Evolutionary conservation across 37 sponge, comb jelly and placozoan species (phyloP).

Genomic region (Dysidea cf. avara): DNA sequence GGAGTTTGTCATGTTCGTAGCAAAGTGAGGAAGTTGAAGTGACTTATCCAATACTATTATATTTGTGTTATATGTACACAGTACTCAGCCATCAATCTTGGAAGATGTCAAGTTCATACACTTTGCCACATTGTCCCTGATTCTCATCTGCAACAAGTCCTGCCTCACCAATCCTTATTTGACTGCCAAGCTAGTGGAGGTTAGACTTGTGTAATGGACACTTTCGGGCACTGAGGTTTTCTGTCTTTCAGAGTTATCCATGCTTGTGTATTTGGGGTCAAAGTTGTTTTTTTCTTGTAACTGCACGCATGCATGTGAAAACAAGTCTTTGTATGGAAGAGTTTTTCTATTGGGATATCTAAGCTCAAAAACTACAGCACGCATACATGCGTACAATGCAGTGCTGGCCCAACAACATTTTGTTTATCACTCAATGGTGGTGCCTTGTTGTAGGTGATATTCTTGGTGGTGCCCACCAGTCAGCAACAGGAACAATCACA

Average conservation of each 20-base stretch:
- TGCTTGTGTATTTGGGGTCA: no score
- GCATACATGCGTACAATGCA: no score
- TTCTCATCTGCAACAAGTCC: conserved; percentile 51
- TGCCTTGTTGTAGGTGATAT: conserved; percentile 45
- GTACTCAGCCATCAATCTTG: conserved; percentile 12
- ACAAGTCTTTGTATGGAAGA: no score
- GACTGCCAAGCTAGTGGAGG: conserved; percentile 86
- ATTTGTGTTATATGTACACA: background rate
- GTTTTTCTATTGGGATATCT: no score
- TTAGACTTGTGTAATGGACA: no score
- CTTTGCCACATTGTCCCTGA: conserved; percentile 48
- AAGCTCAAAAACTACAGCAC: no score
- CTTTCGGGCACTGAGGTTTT: no score
- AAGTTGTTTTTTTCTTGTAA: no score
- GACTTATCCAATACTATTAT: background rate
- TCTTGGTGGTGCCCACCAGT: conserved; percentile 56
- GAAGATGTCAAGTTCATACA: conserved; percentile 47
- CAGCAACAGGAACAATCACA: conserved; percentile 29
- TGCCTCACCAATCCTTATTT: conserved; percentile 89
- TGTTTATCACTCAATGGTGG: background rate
- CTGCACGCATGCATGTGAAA: no score
- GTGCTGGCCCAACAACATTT: background rate
- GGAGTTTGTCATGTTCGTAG: conserved; percentile 72
- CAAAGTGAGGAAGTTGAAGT: conserved; percentile 34
- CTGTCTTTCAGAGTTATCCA: no score